Base-by-base conservation (phyloP, 2,797 vertebrate species). In the Sebastes paucispinis region DNA sequence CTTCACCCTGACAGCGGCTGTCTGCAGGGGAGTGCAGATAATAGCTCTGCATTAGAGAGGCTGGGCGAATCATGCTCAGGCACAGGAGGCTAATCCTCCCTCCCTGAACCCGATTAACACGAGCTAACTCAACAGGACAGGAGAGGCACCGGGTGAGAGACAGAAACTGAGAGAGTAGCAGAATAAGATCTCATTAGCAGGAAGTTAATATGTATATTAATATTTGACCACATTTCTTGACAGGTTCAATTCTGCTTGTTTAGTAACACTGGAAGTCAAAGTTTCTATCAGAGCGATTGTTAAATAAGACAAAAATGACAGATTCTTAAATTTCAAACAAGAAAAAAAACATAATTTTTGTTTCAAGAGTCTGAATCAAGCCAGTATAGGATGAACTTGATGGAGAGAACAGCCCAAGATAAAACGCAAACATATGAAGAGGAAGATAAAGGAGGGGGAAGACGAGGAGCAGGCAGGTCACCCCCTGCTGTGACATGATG, bases 21-120 rank as follows among this genome's bases (percentile, higher is more conserved):
- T 81, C 83, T 88, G 77, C 59, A 70, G 76, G 69, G 57, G 36
- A 81, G 81, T 18, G 79, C 77, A 83, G 62, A 73, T 83, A 90
- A 90, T 72, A 91, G 87, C 84, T 82, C 75, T 83, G 83, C 77
- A 88, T 84, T 87, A 92, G 82, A 81, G 73, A 85, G 80, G 72
- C 79, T 79, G 59, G 75, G 20, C 13, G 22, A 91, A 83, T 79
- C 82, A 77, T 72, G 83, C 69, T 83, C 64, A 92, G 84, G 79
- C 82, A 81, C 90, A 84, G 84, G 69, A 88, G 89, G 88, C 83
- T 95, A 94, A 95, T 95, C 93, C 91, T 64, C 80, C 88, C 79
- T 82, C 85, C 58, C 84, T 93, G 90, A 93, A 93, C 90, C 90
- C 36, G 91, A 93, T 95, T 94, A 95, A 88, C 89, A 66, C 69